Evolutionary conservation across 2,888 invertebrate genomes (phyloP), one percentile per base, ranked within the genome.

Genomic region (Tetrapedia diversipes): DNA sequence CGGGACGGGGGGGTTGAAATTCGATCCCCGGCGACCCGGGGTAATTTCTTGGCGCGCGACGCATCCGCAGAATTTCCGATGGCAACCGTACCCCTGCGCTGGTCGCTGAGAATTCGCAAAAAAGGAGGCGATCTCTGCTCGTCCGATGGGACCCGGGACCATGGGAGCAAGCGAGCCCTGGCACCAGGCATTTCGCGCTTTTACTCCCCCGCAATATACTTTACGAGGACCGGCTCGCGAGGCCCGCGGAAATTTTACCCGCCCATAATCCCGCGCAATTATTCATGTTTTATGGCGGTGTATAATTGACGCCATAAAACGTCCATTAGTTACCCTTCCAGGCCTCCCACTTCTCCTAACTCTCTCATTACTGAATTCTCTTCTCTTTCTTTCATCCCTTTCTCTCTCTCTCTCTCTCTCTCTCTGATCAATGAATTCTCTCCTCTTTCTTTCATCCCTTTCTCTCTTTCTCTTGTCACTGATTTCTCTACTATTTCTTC

Each of bases 281-380:
- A 88, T 88, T 90, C 89, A 89, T 87, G 87, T 89, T 90, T 90
- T 88, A 90, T 82, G 84, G 83, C 83, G 82, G 82, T 85, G 85
- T 88, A 87, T 89, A 89, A 90, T 89, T 89, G 87, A 88, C 87
- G 89, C 83, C 86, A 85, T 89, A 89, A 89, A 89, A 88, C 83
- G 86, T 89, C 88, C 89, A 90, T 90, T 89, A 88, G 89, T 88
- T 87, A 86, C 71, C 86, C 84, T 84, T 84, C 80, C 80, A 75
- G 79, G 82, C 76, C 79, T 56, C 56, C 70, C 45, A 39, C 59
- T 29, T 49, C 41, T 24, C 47, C 39, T 51, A 54, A 27, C 19
- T 49, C 67, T 37, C 53, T 1, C 1, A n/a, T n/a, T n/a, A n/a
- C n/a, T n/a, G n/a, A n/a, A n/a, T n/a, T n/a, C n/a, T n/a, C n/a